Conservation (phyloP, 2,797 vertebrate genomes). For the Brachymystax lenok region DNA sequence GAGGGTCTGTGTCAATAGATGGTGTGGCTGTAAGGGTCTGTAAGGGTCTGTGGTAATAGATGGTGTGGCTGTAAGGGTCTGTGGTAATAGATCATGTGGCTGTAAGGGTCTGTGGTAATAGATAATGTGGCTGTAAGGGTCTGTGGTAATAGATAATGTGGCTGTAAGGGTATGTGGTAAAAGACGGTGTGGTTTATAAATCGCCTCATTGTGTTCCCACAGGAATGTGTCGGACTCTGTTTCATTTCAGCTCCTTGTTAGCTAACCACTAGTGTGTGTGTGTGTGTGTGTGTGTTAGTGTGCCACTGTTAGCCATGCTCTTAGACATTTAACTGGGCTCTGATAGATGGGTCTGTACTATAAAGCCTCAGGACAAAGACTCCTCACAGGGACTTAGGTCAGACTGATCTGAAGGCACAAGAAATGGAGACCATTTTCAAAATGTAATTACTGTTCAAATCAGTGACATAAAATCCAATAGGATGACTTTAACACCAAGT, state of each 20-base stretch:
- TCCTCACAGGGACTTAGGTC: not conserved
- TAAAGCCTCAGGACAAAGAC: constrained; percentile 34
- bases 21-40: too few species aligned
- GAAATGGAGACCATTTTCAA: not conserved
- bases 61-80: not conserved
- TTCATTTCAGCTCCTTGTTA: constrained; percentile 61
- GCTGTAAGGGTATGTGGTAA: constrained; percentile 29
- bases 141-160: not conserved
- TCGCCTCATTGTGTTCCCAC: constrained; percentile 64
- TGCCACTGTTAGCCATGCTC: constrained; percentile 47
- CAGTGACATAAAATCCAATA: constrained; percentile 30
- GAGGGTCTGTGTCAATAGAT: too few species aligned
- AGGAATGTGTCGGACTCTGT: constrained; percentile 54
- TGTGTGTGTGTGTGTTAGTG: not conserved
- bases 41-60: not conserved
- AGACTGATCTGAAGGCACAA: not conserved
- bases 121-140: too few species aligned
- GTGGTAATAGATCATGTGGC: too few species aligned
- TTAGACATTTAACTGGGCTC: constrained; percentile 21
- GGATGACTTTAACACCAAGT: not conserved
- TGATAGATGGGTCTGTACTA: constrained; percentile 54
- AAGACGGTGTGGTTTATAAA: constrained; percentile 70
- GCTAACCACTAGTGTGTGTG: constrained; percentile 4
- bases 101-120: too few species aligned
- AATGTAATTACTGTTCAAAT: constrained; percentile 2